Percentiles rank a stretch among this genome's conserved stretches.
phyloP scores from a whole-genome alignment of 53 echinoderm and acorn worm species.

The Echinarachnius parma region DNA sequence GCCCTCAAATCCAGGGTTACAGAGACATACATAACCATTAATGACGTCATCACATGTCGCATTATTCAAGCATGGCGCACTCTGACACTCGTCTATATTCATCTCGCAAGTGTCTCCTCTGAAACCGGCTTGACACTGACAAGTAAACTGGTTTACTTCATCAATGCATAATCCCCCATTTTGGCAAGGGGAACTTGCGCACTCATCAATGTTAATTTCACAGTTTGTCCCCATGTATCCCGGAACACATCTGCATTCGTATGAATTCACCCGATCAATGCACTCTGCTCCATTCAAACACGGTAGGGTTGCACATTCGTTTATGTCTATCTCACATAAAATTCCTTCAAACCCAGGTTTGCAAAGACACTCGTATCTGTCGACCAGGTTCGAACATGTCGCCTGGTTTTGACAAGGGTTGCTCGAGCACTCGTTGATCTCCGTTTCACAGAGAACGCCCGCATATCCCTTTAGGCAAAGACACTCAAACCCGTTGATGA shows the following conservation, averaged over 20 bases:
- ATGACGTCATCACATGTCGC: slow-evolving; percentile 53
- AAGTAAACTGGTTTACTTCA: slow-evolving; percentile 48
- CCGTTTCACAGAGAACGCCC: slow-evolving; percentile 56
- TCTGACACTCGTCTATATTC: slow-evolving; percentile 68
- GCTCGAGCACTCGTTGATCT: slow-evolving; percentile 70
- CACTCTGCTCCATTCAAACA: slow-evolving; percentile 60
- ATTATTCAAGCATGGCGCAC: slow-evolving; percentile 63
- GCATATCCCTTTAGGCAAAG: slow-evolving; percentile 56
- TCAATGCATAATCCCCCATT: slow-evolving; percentile 63
- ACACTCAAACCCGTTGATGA: slow-evolving; percentile 54
- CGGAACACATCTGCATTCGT: slow-evolving; percentile 9
- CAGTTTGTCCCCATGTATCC: slow-evolving; percentile 43
- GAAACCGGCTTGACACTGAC: slow-evolving; percentile 61
- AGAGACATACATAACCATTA: slow-evolving; percentile 50
- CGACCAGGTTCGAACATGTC: slow-evolving; percentile 42
- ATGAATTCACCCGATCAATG: slow-evolving; percentile 38
- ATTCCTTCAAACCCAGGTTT: slow-evolving; percentile 47
- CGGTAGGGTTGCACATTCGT: slow-evolving; percentile 53
- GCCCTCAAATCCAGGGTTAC: slow-evolving; percentile 46
- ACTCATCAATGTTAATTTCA: slow-evolving; percentile 69
- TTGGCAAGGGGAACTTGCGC: slow-evolving; percentile 62
- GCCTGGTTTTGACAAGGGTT: slow-evolving; percentile 66
- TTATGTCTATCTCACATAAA: slow-evolving; percentile 53
- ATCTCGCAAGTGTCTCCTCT: slow-evolving; percentile 57
- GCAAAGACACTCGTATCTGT: slow-evolving; percentile 58